These are phyloP conservation scores for Drosophila differens DNA, from an alignment of 2,888 invertebrate genomes.

Conservation along the genomic window DNA sequence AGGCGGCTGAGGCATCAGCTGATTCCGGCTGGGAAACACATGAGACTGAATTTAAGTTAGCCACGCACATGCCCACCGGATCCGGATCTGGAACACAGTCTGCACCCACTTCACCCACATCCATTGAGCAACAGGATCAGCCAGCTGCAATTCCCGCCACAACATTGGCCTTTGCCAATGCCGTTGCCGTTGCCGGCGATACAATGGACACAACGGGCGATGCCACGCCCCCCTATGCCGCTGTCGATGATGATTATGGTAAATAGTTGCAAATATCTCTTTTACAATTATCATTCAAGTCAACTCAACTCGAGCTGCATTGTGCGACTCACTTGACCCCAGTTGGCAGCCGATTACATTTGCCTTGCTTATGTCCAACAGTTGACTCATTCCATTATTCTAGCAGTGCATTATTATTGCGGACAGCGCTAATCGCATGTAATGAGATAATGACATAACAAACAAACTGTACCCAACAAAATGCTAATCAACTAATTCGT, in stretches of 20 bases:
- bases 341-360: neutral
- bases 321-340: constrained; percentile 2
- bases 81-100: constrained; percentile 5
- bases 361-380: neutral
- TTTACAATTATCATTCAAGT: neutral
- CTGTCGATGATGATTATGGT: constrained; percentile 82
- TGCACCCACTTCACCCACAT: constrained; percentile 71
- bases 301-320: neutral
- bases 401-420: neutral
- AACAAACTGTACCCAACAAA: neutral
- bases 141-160: constrained; percentile 79
- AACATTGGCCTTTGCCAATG: constrained; percentile 79
- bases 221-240: constrained; percentile 81
- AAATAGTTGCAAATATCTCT: constrained; percentile 54
- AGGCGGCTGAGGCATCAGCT: constrained; percentile 15
- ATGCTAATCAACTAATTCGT: neutral
- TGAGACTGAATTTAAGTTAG: constrained; percentile 73
- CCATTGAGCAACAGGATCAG: constrained; percentile 83
- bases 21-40: constrained; percentile 71
- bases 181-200: constrained; percentile 66
- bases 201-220: constrained; percentile 63
- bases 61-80: constrained; percentile 43
- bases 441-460: neutral
- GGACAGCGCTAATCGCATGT: constrained; percentile 2
- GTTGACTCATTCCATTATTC: constrained; percentile 8